phyloP scores from a whole-genome alignment of 2,113 vertebrate species.

The Bufo gargarizans region DNA sequence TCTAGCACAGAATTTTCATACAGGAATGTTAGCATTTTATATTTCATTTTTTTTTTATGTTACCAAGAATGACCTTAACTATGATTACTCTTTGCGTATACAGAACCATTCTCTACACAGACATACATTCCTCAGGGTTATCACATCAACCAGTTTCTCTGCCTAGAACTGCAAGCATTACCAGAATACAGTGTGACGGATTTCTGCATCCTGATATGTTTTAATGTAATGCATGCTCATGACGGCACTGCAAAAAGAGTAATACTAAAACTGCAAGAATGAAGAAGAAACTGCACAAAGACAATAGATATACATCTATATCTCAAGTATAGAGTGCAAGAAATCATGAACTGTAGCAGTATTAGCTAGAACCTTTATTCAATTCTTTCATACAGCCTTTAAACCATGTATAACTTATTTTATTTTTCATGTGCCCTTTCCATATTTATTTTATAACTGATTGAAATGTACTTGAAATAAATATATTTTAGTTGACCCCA shows the following conservation, averaged over 20 bases:
- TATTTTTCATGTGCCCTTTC: conserved; percentile 70
- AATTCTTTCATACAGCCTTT: conserved; percentile 65
- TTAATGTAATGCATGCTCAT: conserved; percentile 62
- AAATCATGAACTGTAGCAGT: conserved; percentile 63
- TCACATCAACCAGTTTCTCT: conserved; percentile 66
- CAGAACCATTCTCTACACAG: conserved; percentile 69
- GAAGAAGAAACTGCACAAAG: conserved; percentile 57
- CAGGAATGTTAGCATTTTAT: conserved; percentile 70
- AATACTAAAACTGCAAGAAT: conserved; percentile 60
- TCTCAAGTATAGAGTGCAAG: conserved; percentile 33
- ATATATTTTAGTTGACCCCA: conserved; percentile 64
- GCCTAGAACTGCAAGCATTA: conserved; percentile 62
- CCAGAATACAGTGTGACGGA: conserved; percentile 52
- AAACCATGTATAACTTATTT: conserved; percentile 65
- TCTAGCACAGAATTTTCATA: conserved; percentile 71
- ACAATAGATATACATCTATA: conserved; percentile 46
- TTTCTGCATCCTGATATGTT: conserved; percentile 54
- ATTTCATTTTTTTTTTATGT: conserved; percentile 78
- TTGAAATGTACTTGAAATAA: conserved; percentile 66
- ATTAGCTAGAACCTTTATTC: conserved; percentile 61
- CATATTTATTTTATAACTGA: conserved; percentile 70
- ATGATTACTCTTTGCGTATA: conserved; percentile 67
- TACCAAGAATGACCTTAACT: conserved; percentile 78
- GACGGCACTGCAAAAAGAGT: conserved; percentile 56
- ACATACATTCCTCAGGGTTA: conserved; percentile 75